A percentile compares a stretch with the other conserved stretches of the same genome.
Conservation (phyloP, 2,888 invertebrate genomes). For the Apodemia duryi region DNA sequence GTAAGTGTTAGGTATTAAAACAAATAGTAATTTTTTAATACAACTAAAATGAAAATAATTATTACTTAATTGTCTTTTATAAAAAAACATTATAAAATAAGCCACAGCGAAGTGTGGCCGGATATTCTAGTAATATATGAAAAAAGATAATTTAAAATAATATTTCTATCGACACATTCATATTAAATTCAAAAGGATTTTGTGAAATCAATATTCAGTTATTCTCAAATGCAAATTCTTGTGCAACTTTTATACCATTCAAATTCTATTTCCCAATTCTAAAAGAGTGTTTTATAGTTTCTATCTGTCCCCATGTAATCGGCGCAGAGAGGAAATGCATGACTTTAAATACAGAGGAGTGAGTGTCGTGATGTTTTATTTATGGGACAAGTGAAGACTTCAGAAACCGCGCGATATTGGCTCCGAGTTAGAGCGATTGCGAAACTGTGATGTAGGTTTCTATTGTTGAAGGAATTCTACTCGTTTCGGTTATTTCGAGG, state of each 20-base stretch:
- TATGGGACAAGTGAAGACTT: conserved; percentile 4
- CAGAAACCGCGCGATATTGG: conserved; percentile 7
- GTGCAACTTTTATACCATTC: conserved; percentile 1
- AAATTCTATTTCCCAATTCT: conserved; percentile 1
- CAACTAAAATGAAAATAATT: too few relatives aligned
- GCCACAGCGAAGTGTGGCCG: too few relatives aligned
- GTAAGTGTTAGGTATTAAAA: too few relatives aligned
- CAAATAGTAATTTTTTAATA: too few relatives aligned
- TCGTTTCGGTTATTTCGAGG: not conserved
- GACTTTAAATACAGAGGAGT: not conserved
- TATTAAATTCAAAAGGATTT: not conserved
- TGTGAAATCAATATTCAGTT: not conserved
- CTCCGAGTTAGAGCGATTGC: not conserved
- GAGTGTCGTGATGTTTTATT: conserved; percentile 10
- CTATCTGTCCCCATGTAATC: not conserved
- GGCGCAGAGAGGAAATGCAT: not conserved
- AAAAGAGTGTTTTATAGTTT: conserved; percentile 8
- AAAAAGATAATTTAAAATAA: too few relatives aligned
- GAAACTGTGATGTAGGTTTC: not conserved
- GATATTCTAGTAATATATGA: too few relatives aligned
- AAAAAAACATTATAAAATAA: too few relatives aligned
- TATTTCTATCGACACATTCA: not conserved
- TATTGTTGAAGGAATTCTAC: not conserved
- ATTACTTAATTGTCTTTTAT: too few relatives aligned
- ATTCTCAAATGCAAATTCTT: not conserved